Conservation (phyloP, 2,888 invertebrate genomes). For the Mythimna lalbum region DNA sequence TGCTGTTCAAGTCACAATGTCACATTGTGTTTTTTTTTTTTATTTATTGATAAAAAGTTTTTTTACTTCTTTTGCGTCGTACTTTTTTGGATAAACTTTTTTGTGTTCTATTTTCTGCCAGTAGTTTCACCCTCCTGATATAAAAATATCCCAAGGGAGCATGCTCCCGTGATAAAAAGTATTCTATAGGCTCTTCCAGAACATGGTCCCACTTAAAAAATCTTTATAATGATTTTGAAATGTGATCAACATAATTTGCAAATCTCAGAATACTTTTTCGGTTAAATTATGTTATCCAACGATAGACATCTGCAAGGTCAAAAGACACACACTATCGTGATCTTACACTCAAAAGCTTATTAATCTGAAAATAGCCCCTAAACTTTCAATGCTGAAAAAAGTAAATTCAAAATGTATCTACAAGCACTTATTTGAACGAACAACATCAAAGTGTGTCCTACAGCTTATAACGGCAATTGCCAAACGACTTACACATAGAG, state of each 20-base stretch:
- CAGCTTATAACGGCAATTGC: slow-evolving; percentile 58
- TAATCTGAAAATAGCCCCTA: neutral
- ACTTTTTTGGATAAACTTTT: neutral
- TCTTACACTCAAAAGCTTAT: neutral
- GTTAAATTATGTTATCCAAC: neutral
- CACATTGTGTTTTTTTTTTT: slow-evolving; percentile 71
- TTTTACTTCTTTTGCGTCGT: neutral
- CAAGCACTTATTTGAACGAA: slow-evolving; percentile 37
- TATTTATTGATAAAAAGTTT: slow-evolving; percentile 48
- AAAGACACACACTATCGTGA: neutral
- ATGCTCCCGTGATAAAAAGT: too few species aligned
- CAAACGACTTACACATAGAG: slow-evolving; percentile 53
- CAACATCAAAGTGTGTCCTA: slow-evolving; percentile 45
- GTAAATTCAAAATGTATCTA: slow-evolving; percentile 9
- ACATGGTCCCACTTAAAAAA: too few species aligned
- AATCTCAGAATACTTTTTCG: neutral
- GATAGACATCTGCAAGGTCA: too few species aligned
- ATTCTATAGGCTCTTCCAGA: too few species aligned
- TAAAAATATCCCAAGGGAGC: too few species aligned
- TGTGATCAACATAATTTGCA: neutral
- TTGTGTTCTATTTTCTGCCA: neutral
- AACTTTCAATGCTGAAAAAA: slow-evolving; percentile 14
- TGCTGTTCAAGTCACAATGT: slow-evolving; percentile 76
- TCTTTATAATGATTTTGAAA: too few species aligned
- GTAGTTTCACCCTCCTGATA: too few species aligned